Evolutionary conservation across 2,888 invertebrate genomes (phyloP).

Genomic region (Margaritifera margaritifera): DNA sequence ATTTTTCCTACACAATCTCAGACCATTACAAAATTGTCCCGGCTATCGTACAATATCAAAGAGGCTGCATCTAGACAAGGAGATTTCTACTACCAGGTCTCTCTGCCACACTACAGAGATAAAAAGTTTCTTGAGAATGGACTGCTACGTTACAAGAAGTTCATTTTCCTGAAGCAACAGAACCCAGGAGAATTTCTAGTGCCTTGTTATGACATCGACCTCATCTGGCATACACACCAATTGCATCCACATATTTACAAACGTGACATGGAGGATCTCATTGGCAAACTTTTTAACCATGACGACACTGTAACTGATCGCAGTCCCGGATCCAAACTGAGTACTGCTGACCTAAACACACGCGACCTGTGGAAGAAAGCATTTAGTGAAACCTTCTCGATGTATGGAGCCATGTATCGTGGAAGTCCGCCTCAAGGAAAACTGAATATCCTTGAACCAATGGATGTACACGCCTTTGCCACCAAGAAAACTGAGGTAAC

Average conservation of each 20-base stretch:
- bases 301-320: constrained; percentile 74
- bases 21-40: constrained; percentile 14
- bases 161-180: constrained; percentile 71
- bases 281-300: constrained; percentile 72
- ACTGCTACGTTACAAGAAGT: constrained; percentile 71
- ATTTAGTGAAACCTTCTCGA: constrained; percentile 71
- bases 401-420: constrained; percentile 74
- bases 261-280: constrained; percentile 56
- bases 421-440: constrained; percentile 72
- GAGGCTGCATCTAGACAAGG: constrained; percentile 72
- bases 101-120: constrained; percentile 74
- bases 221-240: constrained; percentile 75
- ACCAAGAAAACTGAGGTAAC: constrained; percentile 43
- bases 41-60: constrained; percentile 70
- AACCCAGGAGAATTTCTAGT: constrained; percentile 73
- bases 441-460: constrained; percentile 64
- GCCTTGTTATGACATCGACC: constrained; percentile 75
- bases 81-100: constrained; percentile 74
- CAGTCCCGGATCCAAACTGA: constrained; percentile 71
- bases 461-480: constrained; percentile 48
- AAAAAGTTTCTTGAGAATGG: constrained; percentile 71
- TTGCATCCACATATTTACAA: constrained; percentile 67
- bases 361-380: constrained; percentile 71
- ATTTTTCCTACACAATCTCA: constrained; percentile 17
- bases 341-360: constrained; percentile 71